Conservation (phyloP, 2,888 invertebrate species). For the Platypus cylindrus region DNA sequence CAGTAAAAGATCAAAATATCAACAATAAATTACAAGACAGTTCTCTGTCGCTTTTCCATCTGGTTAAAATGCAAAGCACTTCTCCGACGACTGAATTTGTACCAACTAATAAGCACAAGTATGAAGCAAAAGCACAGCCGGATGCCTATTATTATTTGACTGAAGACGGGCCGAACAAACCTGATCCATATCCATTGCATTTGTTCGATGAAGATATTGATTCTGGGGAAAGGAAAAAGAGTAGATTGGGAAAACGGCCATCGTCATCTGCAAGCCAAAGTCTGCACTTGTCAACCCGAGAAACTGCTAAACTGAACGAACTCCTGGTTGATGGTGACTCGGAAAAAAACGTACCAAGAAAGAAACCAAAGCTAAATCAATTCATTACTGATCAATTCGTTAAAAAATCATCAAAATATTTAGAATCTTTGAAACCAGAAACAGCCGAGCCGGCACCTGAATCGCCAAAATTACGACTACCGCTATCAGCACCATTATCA, state of each 20-base stretch:
- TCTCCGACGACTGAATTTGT: constrained; percentile 1
- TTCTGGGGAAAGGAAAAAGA: too few species aligned
- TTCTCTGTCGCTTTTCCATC: constrained; percentile 10
- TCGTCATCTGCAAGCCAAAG: too few species aligned
- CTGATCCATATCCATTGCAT: constrained; percentile 11
- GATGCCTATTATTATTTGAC: constrained; percentile 8
- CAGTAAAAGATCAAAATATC: constrained; percentile 12
- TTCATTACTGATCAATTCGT: background rate
- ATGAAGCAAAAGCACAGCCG: constrained; percentile 8
- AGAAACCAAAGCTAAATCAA: background rate
- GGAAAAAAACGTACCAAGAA: background rate
- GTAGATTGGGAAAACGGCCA: constrained; percentile 4
- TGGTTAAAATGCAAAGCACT: constrained; percentile 8
- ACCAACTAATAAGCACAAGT: constrained; percentile 11
- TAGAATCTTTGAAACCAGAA: background rate
- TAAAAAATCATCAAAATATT: background rate
- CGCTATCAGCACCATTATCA: background rate
- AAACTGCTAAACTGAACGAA: constrained; percentile 1
- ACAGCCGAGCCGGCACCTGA: too few species aligned
- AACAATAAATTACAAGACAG: constrained; percentile 1
- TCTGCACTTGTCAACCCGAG: constrained; percentile 1
- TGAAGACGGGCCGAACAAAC: background rate
- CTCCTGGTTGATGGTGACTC: too few species aligned
- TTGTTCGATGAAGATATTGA: constrained; percentile 11
- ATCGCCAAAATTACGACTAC: background rate